Percentiles rank a stretch among this genome's conserved stretches.
Evolutionary conservation across 2,888 invertebrate genomes (phyloP).

Genomic region (Tricholauxania praeusta): DNA sequence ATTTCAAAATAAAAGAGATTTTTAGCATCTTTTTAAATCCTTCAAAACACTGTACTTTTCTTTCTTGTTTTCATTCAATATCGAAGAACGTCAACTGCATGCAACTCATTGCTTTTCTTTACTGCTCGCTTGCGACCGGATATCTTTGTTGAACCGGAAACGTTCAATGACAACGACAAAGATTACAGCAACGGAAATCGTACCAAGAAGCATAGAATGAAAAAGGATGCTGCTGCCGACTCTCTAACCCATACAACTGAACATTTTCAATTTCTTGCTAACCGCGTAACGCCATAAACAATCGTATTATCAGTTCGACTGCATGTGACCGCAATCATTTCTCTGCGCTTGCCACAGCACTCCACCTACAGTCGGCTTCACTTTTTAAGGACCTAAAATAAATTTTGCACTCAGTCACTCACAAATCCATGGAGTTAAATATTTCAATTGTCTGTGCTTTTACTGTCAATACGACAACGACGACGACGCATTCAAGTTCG

Average conservation of each 20-base stretch:
- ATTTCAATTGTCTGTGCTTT: constrained; percentile 30
- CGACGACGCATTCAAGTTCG: background rate
- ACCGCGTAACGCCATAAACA: constrained; percentile 25
- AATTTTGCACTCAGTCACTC: background rate
- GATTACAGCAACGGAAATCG: constrained; percentile 35
- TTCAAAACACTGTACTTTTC: background rate
- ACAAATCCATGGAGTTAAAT: constrained; percentile 12
- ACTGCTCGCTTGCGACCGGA: constrained; percentile 24
- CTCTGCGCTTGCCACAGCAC: background rate
- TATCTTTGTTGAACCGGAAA: constrained; percentile 34
- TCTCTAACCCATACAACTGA: no score
- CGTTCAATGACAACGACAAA: constrained; percentile 34
- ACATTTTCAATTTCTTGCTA: no score
- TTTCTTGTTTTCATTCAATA: background rate
- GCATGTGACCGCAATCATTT: constrained; percentile 30
- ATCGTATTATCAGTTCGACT: constrained; percentile 29
- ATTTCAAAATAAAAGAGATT: no score
- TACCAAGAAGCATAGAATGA: background rate
- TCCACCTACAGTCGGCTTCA: background rate
- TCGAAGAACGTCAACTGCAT: background rate
- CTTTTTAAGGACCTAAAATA: constrained; percentile 2
- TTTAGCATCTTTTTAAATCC: no score
- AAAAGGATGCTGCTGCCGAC: no score
- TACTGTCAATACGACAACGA: background rate
- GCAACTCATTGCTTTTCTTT: background rate